A percentile compares a stretch with the other conserved stretches of the same genome.
These are phyloP conservation scores for Argentina silus DNA, from an alignment of 2,797 vertebrate species.

Conservation along the genomic window DNA sequence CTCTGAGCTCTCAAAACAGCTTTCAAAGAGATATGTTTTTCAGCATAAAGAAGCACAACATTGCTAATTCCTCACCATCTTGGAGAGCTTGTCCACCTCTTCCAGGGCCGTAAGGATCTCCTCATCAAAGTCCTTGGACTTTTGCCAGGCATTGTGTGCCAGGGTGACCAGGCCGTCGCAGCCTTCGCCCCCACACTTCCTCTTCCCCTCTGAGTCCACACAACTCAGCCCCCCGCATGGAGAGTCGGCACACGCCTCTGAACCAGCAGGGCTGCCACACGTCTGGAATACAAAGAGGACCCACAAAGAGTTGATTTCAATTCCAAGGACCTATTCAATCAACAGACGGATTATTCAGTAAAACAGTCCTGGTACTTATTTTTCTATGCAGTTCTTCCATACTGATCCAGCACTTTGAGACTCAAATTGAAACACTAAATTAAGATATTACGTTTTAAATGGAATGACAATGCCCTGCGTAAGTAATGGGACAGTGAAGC, in stretches of 20 bases:
- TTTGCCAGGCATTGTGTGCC: conserved; percentile 83
- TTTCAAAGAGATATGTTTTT: not conserved
- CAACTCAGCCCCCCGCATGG: conserved; percentile 89
- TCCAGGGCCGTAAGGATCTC: conserved; percentile 88
- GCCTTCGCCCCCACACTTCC: conserved; percentile 86
- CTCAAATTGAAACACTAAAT: too few relatives aligned
- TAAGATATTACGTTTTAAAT: too few relatives aligned
- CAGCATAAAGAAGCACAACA: not conserved
- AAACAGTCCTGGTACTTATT: too few relatives aligned
- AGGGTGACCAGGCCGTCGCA: conserved; percentile 83
- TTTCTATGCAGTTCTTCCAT: too few relatives aligned
- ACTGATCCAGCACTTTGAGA: too few relatives aligned
- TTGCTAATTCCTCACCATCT: conserved; percentile 82
- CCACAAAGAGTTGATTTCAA: not conserved
- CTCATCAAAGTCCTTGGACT: conserved; percentile 86
- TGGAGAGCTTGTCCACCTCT: conserved; percentile 93
- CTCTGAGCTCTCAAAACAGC: too few relatives aligned
- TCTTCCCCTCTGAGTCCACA: conserved; percentile 76
- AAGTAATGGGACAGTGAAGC: too few relatives aligned
- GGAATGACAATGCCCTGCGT: too few relatives aligned
- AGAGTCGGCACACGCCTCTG: conserved; percentile 80
- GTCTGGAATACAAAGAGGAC: conserved; percentile 72
- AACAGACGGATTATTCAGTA: not conserved
- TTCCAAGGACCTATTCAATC: too few relatives aligned
- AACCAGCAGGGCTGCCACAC: conserved; percentile 82